A percentile compares a stretch with the other conserved stretches of the same genome.
These are phyloP conservation scores for Caiman crocodilus DNA, from an alignment of 2,797 vertebrate species.

Conservation along the genomic window DNA sequence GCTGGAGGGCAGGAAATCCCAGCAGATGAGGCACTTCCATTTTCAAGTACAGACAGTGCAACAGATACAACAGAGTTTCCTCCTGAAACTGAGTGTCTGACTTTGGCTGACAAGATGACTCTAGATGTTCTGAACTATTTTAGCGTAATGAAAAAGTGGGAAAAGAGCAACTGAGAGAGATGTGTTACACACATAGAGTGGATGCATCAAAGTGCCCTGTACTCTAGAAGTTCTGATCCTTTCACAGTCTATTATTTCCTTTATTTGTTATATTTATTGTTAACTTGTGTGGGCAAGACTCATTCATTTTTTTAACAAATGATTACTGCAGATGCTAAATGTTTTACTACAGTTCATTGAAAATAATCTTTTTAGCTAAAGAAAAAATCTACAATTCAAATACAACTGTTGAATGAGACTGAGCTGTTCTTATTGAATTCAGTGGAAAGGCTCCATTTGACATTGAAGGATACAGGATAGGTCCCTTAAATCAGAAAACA, in stretches of 20 bases:
- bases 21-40: neutral
- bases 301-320: neutral
- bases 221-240: neutral
- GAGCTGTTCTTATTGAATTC: neutral
- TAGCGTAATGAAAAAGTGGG: neutral
- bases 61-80: neutral
- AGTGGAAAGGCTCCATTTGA: neutral
- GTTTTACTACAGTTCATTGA: neutral
- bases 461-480: neutral
- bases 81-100: constrained; percentile 24
- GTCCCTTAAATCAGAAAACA: neutral
- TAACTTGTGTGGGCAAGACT: neutral
- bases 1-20: constrained; percentile 78
- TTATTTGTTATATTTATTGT: neutral
- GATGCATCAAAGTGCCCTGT: neutral
- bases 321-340: neutral
- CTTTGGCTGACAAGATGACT: constrained; percentile 18
- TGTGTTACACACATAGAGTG: fast-evolving
- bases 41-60: neutral
- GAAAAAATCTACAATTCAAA: neutral
- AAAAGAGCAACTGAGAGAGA: neutral
- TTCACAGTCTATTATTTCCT: neutral
- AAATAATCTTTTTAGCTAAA: neutral
- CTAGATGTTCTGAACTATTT: constrained; percentile 41
- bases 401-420: neutral